Conservation (phyloP, 2,888 invertebrate species). For the Ditula angustiorana region DNA sequence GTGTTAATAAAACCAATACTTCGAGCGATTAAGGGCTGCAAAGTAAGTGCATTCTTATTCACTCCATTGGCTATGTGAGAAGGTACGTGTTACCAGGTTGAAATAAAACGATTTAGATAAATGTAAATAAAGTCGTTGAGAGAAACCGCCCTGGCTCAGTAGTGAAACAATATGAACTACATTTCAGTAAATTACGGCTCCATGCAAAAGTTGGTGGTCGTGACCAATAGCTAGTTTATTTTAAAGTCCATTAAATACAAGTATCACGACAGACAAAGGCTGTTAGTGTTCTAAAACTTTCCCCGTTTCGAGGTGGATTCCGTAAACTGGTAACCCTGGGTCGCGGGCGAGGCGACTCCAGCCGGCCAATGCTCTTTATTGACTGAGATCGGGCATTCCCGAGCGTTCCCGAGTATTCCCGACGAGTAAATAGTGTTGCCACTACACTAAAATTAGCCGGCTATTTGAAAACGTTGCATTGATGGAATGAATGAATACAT, state of each 20-base stretch:
- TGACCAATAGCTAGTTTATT: constrained; percentile 39
- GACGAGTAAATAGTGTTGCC: constrained; percentile 49
- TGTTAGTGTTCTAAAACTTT: constrained; percentile 36
- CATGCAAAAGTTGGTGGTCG: constrained; percentile 33
- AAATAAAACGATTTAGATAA: too few species aligned
- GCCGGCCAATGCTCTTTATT: constrained; percentile 79
- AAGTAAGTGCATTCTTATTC: constrained; percentile 32
- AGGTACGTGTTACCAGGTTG: neutral
- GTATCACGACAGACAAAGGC: constrained; percentile 37
- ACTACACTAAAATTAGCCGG: constrained; percentile 63
- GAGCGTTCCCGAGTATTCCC: constrained; percentile 62
- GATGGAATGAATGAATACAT: constrained; percentile 53
- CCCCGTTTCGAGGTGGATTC: constrained; percentile 34
- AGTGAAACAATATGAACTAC: constrained; percentile 20
- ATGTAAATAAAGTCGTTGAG: neutral
- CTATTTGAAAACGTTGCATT: constrained; percentile 63
- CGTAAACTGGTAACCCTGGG: constrained; percentile 30
- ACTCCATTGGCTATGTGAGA: constrained; percentile 26
- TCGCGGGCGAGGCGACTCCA: constrained; percentile 62
- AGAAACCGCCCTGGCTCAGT: constrained; percentile 17
- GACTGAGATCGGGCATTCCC: constrained; percentile 71
- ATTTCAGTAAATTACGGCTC: constrained; percentile 28
- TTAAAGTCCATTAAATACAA: constrained; percentile 39
- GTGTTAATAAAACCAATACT: constrained; percentile 31
- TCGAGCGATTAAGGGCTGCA: constrained; percentile 13